A percentile compares a stretch with the other conserved stretches of the same genome.
phyloP scores from a whole-genome alignment of 53 echinoderm and acorn worm species.

The Temnopleurus reevesii region DNA sequence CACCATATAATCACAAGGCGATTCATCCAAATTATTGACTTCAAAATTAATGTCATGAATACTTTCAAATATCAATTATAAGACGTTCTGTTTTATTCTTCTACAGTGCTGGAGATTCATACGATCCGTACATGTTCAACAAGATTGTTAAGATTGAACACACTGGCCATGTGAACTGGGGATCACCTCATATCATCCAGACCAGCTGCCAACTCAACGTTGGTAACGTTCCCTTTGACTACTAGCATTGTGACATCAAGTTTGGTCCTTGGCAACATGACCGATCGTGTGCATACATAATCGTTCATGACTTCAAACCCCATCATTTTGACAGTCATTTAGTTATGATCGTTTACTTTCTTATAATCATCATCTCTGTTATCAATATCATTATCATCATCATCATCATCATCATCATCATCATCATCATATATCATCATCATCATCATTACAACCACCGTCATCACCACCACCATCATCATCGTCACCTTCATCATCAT shows the following conservation, averaged over 20 bases:
- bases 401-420: not conserved
- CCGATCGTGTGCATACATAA: no score
- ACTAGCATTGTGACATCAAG: constrained; percentile 78
- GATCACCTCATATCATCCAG: constrained; percentile 79
- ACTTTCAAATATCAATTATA: no score
- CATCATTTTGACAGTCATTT: no score
- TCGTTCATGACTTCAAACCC: no score
- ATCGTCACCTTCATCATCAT: not conserved
- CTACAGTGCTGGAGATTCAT: constrained; percentile 74
- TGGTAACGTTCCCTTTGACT: constrained; percentile 85
- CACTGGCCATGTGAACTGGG: constrained; percentile 89
- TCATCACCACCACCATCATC: not conserved
- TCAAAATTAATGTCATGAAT: not conserved
- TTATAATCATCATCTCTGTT: not conserved
- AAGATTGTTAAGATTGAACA: constrained; percentile 75
- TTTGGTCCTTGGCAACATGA: constrained; percentile 97
- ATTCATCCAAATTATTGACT: not conserved
- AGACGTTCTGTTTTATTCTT: no score
- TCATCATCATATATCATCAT: not conserved
- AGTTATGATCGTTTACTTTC: no score
- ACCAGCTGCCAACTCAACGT: constrained; percentile 81
- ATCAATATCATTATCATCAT: not conserved
- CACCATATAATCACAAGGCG: no score
- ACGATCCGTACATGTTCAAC: constrained; percentile 68
- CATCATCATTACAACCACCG: not conserved